Evolutionary conservation across 2,113 vertebrate species (phyloP).

Genomic region (Sphaerodactylus townsendi): DNA sequence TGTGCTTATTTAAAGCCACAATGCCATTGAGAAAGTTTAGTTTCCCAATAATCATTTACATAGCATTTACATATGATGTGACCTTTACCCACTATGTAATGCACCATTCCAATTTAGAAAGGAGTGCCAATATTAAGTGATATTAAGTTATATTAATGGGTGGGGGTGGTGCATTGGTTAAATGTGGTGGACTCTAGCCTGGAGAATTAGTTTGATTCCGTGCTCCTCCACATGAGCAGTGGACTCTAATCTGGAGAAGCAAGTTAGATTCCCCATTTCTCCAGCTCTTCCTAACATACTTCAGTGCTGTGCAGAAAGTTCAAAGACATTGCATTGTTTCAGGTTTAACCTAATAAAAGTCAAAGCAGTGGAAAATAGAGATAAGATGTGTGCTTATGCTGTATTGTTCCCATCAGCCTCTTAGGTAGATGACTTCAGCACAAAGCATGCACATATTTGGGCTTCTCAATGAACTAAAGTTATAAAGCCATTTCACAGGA

Average conservation of each 20-base stretch:
- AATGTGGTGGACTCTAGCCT: too few relatives aligned
- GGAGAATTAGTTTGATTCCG: too few relatives aligned
- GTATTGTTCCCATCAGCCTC: not conserved
- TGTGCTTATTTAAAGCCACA: not conserved
- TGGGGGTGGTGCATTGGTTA: too few relatives aligned
- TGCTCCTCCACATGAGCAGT: too few relatives aligned
- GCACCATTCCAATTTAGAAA: too few relatives aligned
- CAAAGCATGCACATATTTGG: not conserved
- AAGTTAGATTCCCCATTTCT: not conserved
- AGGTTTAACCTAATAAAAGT: not conserved
- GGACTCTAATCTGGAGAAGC: too few relatives aligned
- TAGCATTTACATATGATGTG: too few relatives aligned
- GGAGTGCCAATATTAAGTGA: too few relatives aligned
- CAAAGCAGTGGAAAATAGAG: not conserved
- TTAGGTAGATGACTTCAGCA: not conserved
- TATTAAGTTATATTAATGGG: too few relatives aligned
- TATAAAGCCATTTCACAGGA: slow-evolving; percentile 5
- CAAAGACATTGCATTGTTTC: not conserved
- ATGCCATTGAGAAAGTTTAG: too few relatives aligned
- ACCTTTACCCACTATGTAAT: too few relatives aligned
- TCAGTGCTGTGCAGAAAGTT: not conserved
- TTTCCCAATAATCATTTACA: too few relatives aligned
- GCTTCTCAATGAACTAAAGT: not conserved
- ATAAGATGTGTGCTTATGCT: not conserved
- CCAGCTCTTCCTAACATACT: not conserved